These are phyloP conservation scores for Motacilla alba DNA, from an alignment of 2,113 vertebrate genomes.

Conservation along the genomic window DNA sequence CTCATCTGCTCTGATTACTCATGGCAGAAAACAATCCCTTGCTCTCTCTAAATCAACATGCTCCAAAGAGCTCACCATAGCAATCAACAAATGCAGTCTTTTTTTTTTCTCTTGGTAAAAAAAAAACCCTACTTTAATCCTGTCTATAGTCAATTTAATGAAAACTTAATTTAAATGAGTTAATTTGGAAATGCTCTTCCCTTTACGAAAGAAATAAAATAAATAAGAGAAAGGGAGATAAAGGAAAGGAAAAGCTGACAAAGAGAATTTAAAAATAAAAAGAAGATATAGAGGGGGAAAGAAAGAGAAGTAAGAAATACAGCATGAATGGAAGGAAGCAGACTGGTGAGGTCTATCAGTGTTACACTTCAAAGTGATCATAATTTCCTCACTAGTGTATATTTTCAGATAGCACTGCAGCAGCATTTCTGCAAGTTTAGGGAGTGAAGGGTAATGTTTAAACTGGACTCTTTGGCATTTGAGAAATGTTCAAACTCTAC, in stretches of 20 bases:
- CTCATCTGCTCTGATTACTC: slow-evolving; percentile 65
- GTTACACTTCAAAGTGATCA: neutral
- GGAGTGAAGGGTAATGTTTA: neutral
- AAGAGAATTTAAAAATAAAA: neutral
- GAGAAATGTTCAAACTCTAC: neutral
- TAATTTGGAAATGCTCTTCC: neutral
- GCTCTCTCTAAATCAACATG: neutral
- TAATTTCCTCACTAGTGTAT: neutral
- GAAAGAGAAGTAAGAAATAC: neutral
- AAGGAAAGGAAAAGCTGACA: neutral
- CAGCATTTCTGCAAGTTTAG: neutral
- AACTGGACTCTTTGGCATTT: neutral
- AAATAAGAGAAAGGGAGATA: neutral
- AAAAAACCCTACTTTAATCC: slow-evolving; percentile 25
- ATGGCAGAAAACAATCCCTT: slow-evolving; percentile 25
- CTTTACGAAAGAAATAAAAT: neutral
- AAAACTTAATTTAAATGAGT: slow-evolving; percentile 19
- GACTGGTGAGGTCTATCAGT: neutral
- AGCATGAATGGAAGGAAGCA: neutral
- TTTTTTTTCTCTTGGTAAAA: neutral
- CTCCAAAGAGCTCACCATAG: neutral
- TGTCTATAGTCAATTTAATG: neutral
- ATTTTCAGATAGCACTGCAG: neutral
- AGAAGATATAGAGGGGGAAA: neutral
- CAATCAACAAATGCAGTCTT: neutral